These are phyloP conservation scores for Pelosia muscerda DNA, from an alignment of 2,888 invertebrate species.

Conservation along the genomic window DNA sequence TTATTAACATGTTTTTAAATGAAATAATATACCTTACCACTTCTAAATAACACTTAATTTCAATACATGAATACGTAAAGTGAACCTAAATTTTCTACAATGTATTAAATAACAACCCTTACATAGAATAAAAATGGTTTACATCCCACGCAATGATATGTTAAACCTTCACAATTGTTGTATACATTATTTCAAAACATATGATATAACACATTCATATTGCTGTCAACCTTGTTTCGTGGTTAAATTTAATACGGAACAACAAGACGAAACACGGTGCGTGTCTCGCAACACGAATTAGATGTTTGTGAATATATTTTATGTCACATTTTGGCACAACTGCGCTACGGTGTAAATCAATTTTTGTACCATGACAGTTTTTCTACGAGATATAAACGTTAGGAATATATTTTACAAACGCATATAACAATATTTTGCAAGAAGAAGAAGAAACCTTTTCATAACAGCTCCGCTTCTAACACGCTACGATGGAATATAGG, in stretches of 20 bases:
- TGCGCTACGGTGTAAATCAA: conserved; percentile 33
- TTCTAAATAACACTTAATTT: not conserved
- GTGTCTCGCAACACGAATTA: conserved; percentile 39
- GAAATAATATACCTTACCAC: too few species aligned
- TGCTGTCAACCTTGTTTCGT: conserved; percentile 28
- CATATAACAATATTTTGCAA: not conserved
- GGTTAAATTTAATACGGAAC: conserved; percentile 44
- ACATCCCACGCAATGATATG: not conserved
- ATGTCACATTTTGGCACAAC: conserved; percentile 26
- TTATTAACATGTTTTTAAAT: too few species aligned
- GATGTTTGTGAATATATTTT: conserved; percentile 35
- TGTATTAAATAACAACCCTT: not conserved
- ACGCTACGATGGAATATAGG: too few species aligned
- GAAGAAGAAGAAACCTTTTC: too few species aligned
- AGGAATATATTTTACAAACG: not conserved
- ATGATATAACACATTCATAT: not conserved
- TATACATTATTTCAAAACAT: not conserved
- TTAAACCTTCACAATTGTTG: not conserved
- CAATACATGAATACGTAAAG: not conserved
- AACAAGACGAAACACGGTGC: conserved; percentile 24
- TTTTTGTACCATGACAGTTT: conserved; percentile 11
- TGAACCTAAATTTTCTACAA: not conserved
- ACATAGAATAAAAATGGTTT: not conserved
- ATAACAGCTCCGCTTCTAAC: too few species aligned
- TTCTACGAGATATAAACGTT: not conserved